Evolutionary conservation across 2,113 vertebrate species (phyloP), one percentile per base, ranked within the genome.

Genomic region (Eurystomus gularis): DNA sequence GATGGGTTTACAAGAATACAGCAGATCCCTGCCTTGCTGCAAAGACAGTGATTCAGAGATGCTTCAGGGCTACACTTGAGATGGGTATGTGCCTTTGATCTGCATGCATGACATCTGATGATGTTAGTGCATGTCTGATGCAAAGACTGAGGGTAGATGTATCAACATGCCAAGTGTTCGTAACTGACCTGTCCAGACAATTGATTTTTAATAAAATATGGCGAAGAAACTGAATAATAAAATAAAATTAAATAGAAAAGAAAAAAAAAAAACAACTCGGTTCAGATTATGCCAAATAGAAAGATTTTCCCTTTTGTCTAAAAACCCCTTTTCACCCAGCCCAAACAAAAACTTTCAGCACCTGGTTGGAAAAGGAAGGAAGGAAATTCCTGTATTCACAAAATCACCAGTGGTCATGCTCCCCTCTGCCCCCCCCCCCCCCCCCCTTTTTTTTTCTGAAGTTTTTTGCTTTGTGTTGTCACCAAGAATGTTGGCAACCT

Each of bases 41-140:
- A 82, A 54, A 85, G 57, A 79, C 12, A 66, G 51, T 49, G 57
- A 84, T 68, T 81, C 40, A 80, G 86, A 95, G n/a, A 70, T 96
- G 69, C 87, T 94, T 91, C 73, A 76, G 66, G 57, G 49, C 88
- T 89, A 20, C 8, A 4, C 57, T 95, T 2, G 7, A 62, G 57
- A 66, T 44, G 39, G 48, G 4, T 91, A 29, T 86, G 72, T 83
- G 55, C n/a, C 81, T 96, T 92, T 93, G 86, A 87, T 95, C 65
- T 93, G 83, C 10, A 6, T 42, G 21, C 5, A 4, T 82, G 89
- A 48, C 58, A 89, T 82, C 33, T 90, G 66, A n/a, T 82, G 70
- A 52, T 0, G 0, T 48, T 64, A 60, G 66, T 82, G 13, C 28
- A 11, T 57, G 11, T 68, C 54, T 73, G 76, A 57, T 91, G 31